A percentile compares a stretch with the other conserved stretches of the same genome.
Conservation (phyloP, 1,140 invertebrate genomes). For the Drosophila pectinifera region DNA sequence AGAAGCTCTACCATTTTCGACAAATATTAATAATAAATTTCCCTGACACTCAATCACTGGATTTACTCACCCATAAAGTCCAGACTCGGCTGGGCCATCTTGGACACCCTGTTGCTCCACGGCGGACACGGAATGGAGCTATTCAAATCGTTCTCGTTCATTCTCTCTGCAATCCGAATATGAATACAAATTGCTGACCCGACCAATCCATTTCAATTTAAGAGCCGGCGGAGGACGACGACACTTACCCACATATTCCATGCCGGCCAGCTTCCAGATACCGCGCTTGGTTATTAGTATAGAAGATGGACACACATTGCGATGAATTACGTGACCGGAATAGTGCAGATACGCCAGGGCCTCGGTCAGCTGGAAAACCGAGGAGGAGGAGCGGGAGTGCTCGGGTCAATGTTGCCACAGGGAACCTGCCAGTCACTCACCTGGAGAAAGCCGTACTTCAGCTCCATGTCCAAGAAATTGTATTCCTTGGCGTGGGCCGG, state of each 20-base stretch:
- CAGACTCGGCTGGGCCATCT: slow-evolving; percentile 96
- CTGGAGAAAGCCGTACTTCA: slow-evolving; percentile 96
- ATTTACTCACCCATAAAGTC: slow-evolving; percentile 92
- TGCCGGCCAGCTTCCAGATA: slow-evolving; percentile 97
- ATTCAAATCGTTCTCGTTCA: slow-evolving; percentile 89
- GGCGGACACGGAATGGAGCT: slow-evolving; percentile 90
- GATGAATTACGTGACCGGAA: slow-evolving; percentile 93
- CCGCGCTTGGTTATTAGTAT: slow-evolving; percentile 97
- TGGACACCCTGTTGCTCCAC: slow-evolving; percentile 95
- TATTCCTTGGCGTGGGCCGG: slow-evolving; percentile 91
- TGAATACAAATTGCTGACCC: slow-evolving; percentile 62
- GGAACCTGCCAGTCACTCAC: slow-evolving; percentile 86
- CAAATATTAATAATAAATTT: background rate
- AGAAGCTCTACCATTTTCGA: too few species aligned
- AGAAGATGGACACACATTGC: slow-evolving; percentile 96
- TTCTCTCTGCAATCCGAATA: slow-evolving; percentile 87
- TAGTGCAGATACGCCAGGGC: slow-evolving; percentile 96
- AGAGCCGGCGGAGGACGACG: background rate
- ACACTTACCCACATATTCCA: slow-evolving; percentile 95
- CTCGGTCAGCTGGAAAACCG: slow-evolving; percentile 94
- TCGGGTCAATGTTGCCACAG: slow-evolving; percentile 3
- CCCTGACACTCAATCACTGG: background rate
- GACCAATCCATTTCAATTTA: slow-evolving; percentile 68
- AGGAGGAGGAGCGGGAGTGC: background rate
- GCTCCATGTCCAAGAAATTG: slow-evolving; percentile 95